Conservation (phyloP, 1,140 invertebrate species). For the Magallana angulata region DNA sequence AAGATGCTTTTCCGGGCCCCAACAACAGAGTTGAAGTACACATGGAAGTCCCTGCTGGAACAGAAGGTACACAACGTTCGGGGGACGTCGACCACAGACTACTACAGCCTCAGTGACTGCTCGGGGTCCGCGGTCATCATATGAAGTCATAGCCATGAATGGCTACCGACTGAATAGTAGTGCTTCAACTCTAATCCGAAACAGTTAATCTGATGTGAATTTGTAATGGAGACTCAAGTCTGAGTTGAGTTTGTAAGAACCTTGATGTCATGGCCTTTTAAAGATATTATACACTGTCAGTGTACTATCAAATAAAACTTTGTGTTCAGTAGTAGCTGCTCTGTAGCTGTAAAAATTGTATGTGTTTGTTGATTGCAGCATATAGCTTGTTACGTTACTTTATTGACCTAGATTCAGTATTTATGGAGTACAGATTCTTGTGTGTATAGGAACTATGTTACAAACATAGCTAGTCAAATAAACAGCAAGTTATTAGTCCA, state of each 20-base stretch:
- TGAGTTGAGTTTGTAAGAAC: no score
- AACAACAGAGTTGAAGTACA: constrained; percentile 69
- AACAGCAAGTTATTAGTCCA: no score
- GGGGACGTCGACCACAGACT: constrained; percentile 56
- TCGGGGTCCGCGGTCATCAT: constrained; percentile 56
- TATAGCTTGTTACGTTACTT: background rate
- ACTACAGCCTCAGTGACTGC: constrained; percentile 63
- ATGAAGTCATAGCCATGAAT: background rate
- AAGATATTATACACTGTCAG: background rate
- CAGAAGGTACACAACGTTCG: constrained; percentile 65
- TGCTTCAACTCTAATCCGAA: background rate
- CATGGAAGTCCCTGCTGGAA: constrained; percentile 72
- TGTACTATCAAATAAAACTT: background rate
- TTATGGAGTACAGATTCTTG: no score
- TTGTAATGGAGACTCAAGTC: background rate
- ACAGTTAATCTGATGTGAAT: background rate
- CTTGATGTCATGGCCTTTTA: background rate
- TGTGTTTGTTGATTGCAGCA: background rate
- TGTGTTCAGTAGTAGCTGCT: background rate
- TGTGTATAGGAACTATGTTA: background rate
- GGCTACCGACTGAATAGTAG: background rate
- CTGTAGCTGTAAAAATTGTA: background rate
- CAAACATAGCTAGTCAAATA: background rate
- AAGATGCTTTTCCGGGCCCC: constrained; percentile 69
- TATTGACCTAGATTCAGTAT: background rate